phyloP scores from a whole-genome alignment of 2,113 vertebrate genomes.

The Caranx melampygus region DNA sequence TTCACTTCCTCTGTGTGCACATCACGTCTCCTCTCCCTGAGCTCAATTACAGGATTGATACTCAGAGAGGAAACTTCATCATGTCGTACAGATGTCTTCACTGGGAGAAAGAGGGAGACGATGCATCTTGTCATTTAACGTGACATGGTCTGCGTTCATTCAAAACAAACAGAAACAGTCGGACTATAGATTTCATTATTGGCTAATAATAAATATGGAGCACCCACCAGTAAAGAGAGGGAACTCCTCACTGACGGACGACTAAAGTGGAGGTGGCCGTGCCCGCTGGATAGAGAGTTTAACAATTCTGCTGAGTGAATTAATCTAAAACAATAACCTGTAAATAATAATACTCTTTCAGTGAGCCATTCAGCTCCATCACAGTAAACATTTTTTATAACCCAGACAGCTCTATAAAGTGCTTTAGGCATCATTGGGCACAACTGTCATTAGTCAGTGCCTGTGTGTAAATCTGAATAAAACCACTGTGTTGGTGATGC shows the following conservation, averaged over 20 bases:
- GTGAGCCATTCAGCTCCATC: slow-evolving; percentile 76
- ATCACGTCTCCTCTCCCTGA: slow-evolving; percentile 81
- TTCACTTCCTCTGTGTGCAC: slow-evolving; percentile 78
- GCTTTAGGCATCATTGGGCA: slow-evolving; percentile 80
- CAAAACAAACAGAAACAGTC: slow-evolving; percentile 69
- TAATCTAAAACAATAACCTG: slow-evolving; percentile 76
- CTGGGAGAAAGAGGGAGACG: slow-evolving; percentile 74
- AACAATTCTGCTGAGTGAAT: slow-evolving; percentile 72
- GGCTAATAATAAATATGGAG: slow-evolving; percentile 47
- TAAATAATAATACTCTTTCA: slow-evolving; percentile 77
- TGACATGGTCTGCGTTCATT: slow-evolving; percentile 65
- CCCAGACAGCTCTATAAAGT: slow-evolving; percentile 79
- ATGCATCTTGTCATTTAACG: slow-evolving; percentile 78
- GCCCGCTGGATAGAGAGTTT: slow-evolving; percentile 45
- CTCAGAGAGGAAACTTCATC: slow-evolving; percentile 86
- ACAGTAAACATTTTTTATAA: slow-evolving; percentile 80
- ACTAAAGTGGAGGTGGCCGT: slow-evolving; percentile 19
- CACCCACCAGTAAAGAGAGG: background rate
- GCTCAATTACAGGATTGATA: slow-evolving; percentile 87
- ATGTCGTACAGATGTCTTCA: slow-evolving; percentile 86
- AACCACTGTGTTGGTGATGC: slow-evolving; percentile 54
- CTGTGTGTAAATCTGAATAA: slow-evolving; percentile 76
- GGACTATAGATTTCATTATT: slow-evolving; percentile 63
- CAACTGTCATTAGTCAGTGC: slow-evolving; percentile 78
- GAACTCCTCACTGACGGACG: slow-evolving; percentile 6